Evolutionary conservation across 2,113 vertebrate genomes (phyloP), one percentile per base, ranked within the genome.

Genomic region (Petromus typicus): DNA sequence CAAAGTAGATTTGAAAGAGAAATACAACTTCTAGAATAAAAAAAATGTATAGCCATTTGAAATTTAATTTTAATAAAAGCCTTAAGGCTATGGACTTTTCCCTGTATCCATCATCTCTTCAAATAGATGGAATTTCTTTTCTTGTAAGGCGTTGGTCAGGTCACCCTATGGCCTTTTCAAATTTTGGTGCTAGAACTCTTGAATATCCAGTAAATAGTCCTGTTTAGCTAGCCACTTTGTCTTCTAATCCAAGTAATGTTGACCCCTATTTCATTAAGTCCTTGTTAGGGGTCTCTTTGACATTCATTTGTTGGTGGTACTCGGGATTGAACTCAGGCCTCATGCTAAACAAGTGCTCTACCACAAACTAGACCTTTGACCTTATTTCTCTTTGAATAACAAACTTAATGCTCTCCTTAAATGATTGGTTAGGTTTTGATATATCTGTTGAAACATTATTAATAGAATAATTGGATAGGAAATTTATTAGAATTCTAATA

Each of bases 1-100:
- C 16, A 56, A 85, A 56, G 45, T 51, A 75, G 7, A 92, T 66
- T 92, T 86, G 43, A 73, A 84, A 89, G 66, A 85, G 14, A 69
- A 25, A 25, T 78, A 34, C 67, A 95, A 93, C 16, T 56, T 88
- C 37, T 92, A 73, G 54, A 84, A 86, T 54, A 82, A n/a, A 90
- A 83, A 92, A 64, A 23, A 3, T 32, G 7, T 54, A 18, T 37
- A 73, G 63, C 73, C 14, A 87, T 75, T 87, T 90, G 56, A 90
- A 84, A 61, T 94, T 95, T 86, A 86, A 56, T 67, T 90, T n/a
- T 80, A 83, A 61, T 88, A 56, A 90, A 82, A 90, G 34, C 48
- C 20, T 11, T 76, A 54, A 78, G 66, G 12, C 61, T 93, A 86
- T 30, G 59, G 57, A 81, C 66, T 91, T 87, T 64, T 67, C n/a